A percentile compares a stretch with the other conserved stretches of the same genome.
These are phyloP conservation scores for Scaptodrosophila latifasciaeformis DNA, from an alignment of 2,888 invertebrate genomes.

Conservation along the genomic window DNA sequence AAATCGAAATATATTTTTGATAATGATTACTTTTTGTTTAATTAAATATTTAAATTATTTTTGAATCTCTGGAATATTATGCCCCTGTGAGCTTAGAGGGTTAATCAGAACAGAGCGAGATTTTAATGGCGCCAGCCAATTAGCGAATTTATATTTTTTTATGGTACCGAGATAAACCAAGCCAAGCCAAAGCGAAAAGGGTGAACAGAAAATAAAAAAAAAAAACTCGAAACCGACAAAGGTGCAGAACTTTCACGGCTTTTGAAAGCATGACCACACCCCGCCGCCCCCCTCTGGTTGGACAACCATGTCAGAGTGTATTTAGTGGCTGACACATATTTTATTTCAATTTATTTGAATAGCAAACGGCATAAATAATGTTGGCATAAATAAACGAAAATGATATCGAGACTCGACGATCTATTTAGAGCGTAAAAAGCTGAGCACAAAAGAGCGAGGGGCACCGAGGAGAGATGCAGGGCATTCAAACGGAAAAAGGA, in stretches of 20 bases:
- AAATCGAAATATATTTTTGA: too few relatives aligned
- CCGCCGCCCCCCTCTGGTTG: conserved; percentile 1
- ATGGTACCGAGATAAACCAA: too few relatives aligned
- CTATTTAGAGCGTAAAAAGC: conserved; percentile 60
- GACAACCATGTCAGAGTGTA: conserved; percentile 23
- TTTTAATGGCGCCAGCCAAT: background rate
- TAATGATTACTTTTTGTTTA: too few relatives aligned
- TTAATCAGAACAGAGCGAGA: too few relatives aligned
- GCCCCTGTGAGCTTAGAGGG: too few relatives aligned
- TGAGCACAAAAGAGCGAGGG: conserved; percentile 35
- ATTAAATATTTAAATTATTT: too few relatives aligned
- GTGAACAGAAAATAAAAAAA: too few relatives aligned
- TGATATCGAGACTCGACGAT: conserved; percentile 56
- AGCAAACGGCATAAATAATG: conserved; percentile 56
- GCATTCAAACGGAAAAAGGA: conserved; percentile 55
- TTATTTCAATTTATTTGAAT: conserved; percentile 61
- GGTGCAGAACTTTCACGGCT: background rate
- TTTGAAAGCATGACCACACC: background rate
- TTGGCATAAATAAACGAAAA: conserved; percentile 51
- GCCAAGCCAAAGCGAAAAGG: too few relatives aligned
- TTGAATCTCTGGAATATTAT: too few relatives aligned
- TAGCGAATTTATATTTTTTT: too few relatives aligned
- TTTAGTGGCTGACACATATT: conserved; percentile 35
- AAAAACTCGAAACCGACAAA: too few relatives aligned
- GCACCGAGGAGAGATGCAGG: conserved; percentile 15